Evolutionary conservation across 2,797 vertebrate genomes (phyloP).

Genomic region (Poeciliopsis turneri): DNA sequence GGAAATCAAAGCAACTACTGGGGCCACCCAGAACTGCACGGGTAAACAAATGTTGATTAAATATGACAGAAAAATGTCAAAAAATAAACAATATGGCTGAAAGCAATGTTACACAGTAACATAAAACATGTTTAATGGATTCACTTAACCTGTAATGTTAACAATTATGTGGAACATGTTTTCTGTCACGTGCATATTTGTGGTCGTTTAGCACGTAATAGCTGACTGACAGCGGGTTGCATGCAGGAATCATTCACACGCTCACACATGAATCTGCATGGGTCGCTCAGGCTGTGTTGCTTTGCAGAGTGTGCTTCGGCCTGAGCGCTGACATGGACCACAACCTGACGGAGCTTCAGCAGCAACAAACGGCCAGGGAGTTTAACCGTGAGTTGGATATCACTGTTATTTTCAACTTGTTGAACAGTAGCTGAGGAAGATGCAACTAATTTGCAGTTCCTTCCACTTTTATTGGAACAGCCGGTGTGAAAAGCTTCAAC

Average conservation of each 20-base stretch:
- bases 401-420: neutral
- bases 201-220: constrained; percentile 57
- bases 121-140: neutral
- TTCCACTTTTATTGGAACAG: neutral
- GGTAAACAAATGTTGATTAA: constrained; percentile 66
- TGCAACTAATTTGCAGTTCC: neutral
- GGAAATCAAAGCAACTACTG: constrained; percentile 84
- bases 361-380: constrained; percentile 66
- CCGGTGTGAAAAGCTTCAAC: neutral
- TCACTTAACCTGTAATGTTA: neutral
- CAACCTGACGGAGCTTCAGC: constrained; percentile 79
- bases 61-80: neutral
- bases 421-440: neutral
- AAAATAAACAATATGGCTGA: neutral
- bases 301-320: constrained; percentile 84
- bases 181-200: constrained; percentile 32
- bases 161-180: constrained; percentile 1
- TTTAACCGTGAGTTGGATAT: constrained; percentile 74
- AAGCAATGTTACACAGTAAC: neutral
- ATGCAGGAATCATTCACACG: constrained; percentile 67
- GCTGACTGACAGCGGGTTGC: constrained; percentile 59
- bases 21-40: constrained; percentile 83
- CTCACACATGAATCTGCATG: constrained; percentile 12
- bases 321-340: constrained; percentile 84
- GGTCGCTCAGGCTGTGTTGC: constrained; percentile 56